Conservation (phyloP, 2,113 vertebrate species). For the Opisthocomus hoazin region DNA sequence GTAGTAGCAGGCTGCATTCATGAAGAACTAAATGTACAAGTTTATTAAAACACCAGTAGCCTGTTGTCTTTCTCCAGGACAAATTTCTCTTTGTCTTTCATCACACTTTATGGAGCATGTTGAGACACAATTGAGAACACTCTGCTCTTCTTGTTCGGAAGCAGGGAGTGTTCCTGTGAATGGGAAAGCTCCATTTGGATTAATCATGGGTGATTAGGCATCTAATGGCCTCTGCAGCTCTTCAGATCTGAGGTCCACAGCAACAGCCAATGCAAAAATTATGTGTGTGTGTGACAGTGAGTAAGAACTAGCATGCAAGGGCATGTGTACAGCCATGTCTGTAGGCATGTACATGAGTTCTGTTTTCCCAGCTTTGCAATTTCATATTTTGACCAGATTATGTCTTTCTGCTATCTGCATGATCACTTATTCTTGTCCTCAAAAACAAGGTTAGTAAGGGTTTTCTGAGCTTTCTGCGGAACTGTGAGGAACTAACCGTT, state of each 20-base stretch:
- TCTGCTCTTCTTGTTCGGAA: neutral
- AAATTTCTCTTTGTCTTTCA: constrained; percentile 29
- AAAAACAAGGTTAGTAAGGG: neutral
- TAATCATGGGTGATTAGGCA: constrained; percentile 28
- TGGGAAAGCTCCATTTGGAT: constrained; percentile 12
- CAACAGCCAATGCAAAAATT: neutral
- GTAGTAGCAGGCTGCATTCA: neutral
- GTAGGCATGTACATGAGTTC: neutral
- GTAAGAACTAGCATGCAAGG: neutral
- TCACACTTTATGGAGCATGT: neutral
- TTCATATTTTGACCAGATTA: neutral
- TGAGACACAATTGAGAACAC: constrained; percentile 7
- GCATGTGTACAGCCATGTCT: neutral
- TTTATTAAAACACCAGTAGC: neutral
- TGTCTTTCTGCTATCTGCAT: neutral
- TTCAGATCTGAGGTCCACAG: neutral
- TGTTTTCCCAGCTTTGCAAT: neutral
- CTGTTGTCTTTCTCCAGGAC: constrained; percentile 1
- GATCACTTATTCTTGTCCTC: neutral
- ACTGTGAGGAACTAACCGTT: neutral
- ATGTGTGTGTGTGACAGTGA: neutral
- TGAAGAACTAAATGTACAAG: neutral
- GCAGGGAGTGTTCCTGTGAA: constrained; percentile 40
- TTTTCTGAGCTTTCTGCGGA: neutral
- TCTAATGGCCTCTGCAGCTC: constrained; percentile 4